Evolutionary conservation across 2,797 vertebrate genomes (phyloP), one percentile per base, ranked within the genome.

Genomic region (Avahi laniger): DNA sequence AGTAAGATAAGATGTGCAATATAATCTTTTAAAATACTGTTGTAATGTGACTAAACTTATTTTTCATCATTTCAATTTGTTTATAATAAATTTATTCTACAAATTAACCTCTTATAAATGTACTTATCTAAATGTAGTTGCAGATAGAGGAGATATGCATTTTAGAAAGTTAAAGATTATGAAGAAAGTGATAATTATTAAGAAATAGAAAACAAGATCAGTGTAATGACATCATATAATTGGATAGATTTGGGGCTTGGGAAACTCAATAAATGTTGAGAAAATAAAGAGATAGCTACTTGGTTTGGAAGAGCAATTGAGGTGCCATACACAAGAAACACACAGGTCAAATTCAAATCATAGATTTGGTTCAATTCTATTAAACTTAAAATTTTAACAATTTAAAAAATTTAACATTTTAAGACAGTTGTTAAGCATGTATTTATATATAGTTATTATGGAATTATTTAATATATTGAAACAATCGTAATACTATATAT

Each of bases 121-220:
- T 54, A 72, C 22, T 72, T 79, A 80, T 67, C 67, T 92, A 90
- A 89, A 86, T 54, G 80, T 87, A 89, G 35, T 83, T 76, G 28
- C 24, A 84, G 46, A 93, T 48, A 61, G 70, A 83, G 63, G 48
- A 73, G 48, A 83, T 76, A 11, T 67, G 3, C 7, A 50, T 93
- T 92, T 93, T 30, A 93, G 41, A 91, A 96, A 96, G 95, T 67
- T 76, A 92, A 95, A 93, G 65, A 43, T 87, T 50, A 80, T 52
- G 67, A 94, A 90, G n/a, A 67, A 87, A 90, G 76, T 70, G 54
- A 63, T 76, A 92, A 95, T 93, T 95, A 73, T 90, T 95, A 0
- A 73, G 35, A 85, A 91, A 82, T 26, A 85, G 57, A 41, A 81
- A 83, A 9, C 22, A 65, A 84, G 15, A 65, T 89, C 13, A 43